These are phyloP conservation scores for Coilia nasus DNA, from an alignment of 2,797 vertebrate species.

Conservation along the genomic window DNA sequence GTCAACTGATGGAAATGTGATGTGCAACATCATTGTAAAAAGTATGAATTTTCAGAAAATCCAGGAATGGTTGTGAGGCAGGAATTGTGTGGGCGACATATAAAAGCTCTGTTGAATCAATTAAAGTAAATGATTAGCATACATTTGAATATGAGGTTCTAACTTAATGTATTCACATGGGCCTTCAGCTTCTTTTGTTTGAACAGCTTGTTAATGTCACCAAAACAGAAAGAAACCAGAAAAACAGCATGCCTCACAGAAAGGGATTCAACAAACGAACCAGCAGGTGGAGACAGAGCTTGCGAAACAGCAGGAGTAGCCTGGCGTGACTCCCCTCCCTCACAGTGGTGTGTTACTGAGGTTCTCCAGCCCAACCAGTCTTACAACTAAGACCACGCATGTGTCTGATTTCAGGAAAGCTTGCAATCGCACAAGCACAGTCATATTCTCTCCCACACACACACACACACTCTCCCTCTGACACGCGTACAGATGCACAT, in stretches of 20 bases:
- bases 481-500: background rate
- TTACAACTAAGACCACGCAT: background rate
- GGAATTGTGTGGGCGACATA: background rate
- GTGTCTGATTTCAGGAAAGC: background rate
- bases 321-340: background rate
- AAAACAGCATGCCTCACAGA: background rate
- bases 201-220: background rate
- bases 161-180: background rate
- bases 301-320: constrained; percentile 22
- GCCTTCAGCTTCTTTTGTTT: background rate
- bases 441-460: background rate
- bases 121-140: background rate
- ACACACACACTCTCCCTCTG: background rate
- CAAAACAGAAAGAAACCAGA: background rate
- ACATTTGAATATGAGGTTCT: background rate
- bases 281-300: constrained; percentile 78
- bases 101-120: background rate
- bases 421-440: background rate
- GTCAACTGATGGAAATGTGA: background rate
- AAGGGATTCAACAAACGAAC: constrained; percentile 28
- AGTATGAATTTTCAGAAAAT: background rate
- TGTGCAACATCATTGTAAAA: background rate
- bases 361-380: background rate
- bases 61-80: background rate
- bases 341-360: background rate